These are phyloP conservation scores for Typhlichthys eigenmanni DNA, from an alignment of 2,797 vertebrate species.

Conservation along the genomic window DNA sequence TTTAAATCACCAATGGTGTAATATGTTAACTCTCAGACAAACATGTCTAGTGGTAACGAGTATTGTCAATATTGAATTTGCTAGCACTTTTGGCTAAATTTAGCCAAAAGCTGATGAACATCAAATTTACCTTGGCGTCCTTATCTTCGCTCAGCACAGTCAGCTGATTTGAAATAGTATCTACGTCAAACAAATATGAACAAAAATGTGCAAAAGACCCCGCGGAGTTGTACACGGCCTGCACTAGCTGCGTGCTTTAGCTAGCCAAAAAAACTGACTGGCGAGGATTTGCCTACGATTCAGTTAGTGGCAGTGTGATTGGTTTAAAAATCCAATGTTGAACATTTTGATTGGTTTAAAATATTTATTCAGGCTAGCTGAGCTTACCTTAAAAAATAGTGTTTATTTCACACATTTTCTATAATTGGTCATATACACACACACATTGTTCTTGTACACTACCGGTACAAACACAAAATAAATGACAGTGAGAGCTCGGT, in stretches of 20 bases:
- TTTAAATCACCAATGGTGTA: too few relatives aligned
- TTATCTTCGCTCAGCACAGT: constrained; percentile 12
- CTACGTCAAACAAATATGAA: constrained; percentile 25
- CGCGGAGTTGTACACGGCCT: constrained; percentile 20
- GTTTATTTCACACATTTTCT: too few relatives aligned
- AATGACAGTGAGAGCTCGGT: too few relatives aligned
- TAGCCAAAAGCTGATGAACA: constrained; percentile 29
- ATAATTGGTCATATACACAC: too few relatives aligned
- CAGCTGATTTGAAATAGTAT: constrained; percentile 2
- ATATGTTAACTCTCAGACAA: too few relatives aligned
- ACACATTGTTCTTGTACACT: too few relatives aligned
- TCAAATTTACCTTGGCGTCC: constrained; percentile 53
- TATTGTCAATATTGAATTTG: constrained; percentile 32
- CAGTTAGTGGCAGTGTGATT: constrained; percentile 48
- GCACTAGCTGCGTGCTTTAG: constrained; percentile 48
- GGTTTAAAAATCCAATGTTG: constrained; percentile 25
- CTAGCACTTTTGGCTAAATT: constrained; percentile 49
- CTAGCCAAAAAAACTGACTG: constrained; percentile 13
- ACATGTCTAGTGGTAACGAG: too few relatives aligned
- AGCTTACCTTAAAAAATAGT: too few relatives aligned
- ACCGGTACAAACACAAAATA: too few relatives aligned
- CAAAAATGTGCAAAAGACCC: background rate
- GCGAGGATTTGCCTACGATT: constrained; percentile 17
- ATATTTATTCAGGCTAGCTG: too few relatives aligned
- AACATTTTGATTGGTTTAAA: constrained; percentile 57